Base-by-base conservation (phyloP, 2,888 invertebrate genomes). In the Chironomus riparius region DNA sequence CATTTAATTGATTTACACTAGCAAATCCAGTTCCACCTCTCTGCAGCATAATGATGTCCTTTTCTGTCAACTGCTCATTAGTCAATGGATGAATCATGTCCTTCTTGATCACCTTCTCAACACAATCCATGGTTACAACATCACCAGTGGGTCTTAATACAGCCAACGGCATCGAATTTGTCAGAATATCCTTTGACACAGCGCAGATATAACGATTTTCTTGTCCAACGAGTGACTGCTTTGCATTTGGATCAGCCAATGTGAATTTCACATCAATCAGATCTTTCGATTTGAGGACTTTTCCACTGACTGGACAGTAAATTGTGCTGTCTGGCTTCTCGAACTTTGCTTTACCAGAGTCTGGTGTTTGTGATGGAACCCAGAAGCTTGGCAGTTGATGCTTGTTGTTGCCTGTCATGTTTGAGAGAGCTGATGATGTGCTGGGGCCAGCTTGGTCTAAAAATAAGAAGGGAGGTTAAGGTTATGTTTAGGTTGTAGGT, bases 41-140 rank as follows among this genome's bases (percentile, higher is more conserved):
- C 83, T 98, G 94, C 80, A 99, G 83, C 4, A 88, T 87, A 81
- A 99, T 97, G 38, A 99, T 94, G 81, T 99, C 99, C 79, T 90
- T 91, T 78, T 97, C 96, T 71, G 88, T 91, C 5, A 97, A 82
- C 82, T 91, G 92, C 77, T 93, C 88, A 76, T 90, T 91, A 72
- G 94, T 97, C 22, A 97, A 86, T 0, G 99, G 99, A 85, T 99
- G 97, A 22, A 93, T 86, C 97, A 95, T 96, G 82, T 99, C 98
- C 80, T 95, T 97, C 81, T 93, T 95, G 75, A 99, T 95, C 15
- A 99, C 87, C 82, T 96, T 97, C 80, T 98, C 97, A 4, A 97
- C 91, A 85, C 97, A 98, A 82, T 98, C 97, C 89, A 95, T 88
- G 0, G 98, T 98, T 2, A 99, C 92, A 5, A 99, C 95, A 86